Base-by-base conservation (phyloP, 1,140 invertebrate genomes). In the Pogonomyrmex barbatus region DNA sequence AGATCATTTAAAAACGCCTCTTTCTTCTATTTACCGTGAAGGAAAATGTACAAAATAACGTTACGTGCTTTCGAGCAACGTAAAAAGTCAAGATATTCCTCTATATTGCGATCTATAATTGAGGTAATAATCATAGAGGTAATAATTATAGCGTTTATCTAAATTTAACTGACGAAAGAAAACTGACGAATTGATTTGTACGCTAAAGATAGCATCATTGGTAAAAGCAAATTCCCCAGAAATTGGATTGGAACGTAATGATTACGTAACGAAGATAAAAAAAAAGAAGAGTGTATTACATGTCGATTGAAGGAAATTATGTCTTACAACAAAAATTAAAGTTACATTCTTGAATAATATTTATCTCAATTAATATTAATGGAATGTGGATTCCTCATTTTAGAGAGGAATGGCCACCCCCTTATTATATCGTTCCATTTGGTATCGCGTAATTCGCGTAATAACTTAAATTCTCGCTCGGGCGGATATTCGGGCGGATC, bases 401-500 rank as follows among this genome's bases (percentile, higher is more conserved):
- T 14, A 50, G 17, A 70, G 39, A 45, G 4, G 33, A 67, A 24
- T 70, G 14, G 12, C 56, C 24, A 14, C 2, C 0, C 58, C 24
- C 14, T 9, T 3, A 10, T 81, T 81, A 81, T 68, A 45, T 56
- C 77, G 36, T 14, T 45, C 2, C 63, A 9, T 50, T 30, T 54
- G 36, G 24, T 70, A 65, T 39, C 33, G 65, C 36, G 14, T 70
- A 70, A 81, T 81, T 68, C 47, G 50, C 63, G n/a, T n/a, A n/a
- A 56, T 70, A 56, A 45, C 47, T 81, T 17, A 63, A 54, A 81
- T 70, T 81, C 52, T 42, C 39, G 36, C 39, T 56, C 33, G 50
- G 56, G 70, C n/a, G 77, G 77, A 81, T 70, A 70, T 24, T 24
- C 24, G 24, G 24, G 24, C 39, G 65, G 63, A 81, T 81, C 24